Evolutionary conservation across 2,113 vertebrate genomes (phyloP).

Genomic region (Scophthalmus maximus): DNA sequence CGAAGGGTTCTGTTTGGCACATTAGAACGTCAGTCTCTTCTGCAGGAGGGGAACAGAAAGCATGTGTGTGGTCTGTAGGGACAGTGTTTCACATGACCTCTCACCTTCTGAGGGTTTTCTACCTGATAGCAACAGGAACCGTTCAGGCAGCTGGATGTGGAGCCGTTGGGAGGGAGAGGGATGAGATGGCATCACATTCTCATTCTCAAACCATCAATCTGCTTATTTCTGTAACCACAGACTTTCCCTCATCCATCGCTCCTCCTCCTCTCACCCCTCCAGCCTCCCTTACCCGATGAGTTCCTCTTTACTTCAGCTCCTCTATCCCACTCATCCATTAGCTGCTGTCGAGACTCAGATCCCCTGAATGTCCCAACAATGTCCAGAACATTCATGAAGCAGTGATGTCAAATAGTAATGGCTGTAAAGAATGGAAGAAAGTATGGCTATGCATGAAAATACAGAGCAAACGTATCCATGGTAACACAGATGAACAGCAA

Average conservation of each 20-base stretch:
- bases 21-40: slow-evolving; percentile 31
- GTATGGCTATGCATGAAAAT: neutral
- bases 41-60: slow-evolving; percentile 44
- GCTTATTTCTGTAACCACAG: slow-evolving; percentile 17
- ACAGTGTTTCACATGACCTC: slow-evolving; percentile 59
- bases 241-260: neutral
- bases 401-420: no score
- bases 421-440: no score
- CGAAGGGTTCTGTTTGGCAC: slow-evolving; percentile 61
- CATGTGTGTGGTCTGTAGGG: slow-evolving; percentile 54
- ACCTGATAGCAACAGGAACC: slow-evolving; percentile 42
- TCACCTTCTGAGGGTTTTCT: slow-evolving; percentile 31
- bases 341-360: no score
- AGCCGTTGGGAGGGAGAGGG: slow-evolving; percentile 12
- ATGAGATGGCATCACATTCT: neutral
- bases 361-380: no score
- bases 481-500: neutral
- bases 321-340: no score
- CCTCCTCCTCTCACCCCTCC: neutral
- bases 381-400: no score
- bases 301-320: no score
- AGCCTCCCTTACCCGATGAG: no score
- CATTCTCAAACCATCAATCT: slow-evolving; percentile 15
- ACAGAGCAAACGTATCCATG: neutral
- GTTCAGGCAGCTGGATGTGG: slow-evolving; percentile 3